Percentiles rank a stretch among this genome's conserved stretches.
These are phyloP conservation scores for Acanthosoma haemorrhoidale DNA, from an alignment of 2,888 invertebrate species.

Conservation along the genomic window DNA sequence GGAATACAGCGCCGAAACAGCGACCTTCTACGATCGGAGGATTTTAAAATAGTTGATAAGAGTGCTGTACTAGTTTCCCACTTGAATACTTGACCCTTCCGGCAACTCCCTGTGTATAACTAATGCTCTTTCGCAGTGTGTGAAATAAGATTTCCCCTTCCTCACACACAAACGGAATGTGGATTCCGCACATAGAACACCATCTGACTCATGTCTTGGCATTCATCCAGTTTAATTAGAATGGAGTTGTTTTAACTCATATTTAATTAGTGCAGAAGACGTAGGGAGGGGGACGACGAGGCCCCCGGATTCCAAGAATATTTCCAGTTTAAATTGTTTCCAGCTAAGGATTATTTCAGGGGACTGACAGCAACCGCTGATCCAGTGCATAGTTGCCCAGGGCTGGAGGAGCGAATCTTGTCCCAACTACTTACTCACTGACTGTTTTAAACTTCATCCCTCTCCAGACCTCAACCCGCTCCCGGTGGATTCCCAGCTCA, in stretches of 20 bases:
- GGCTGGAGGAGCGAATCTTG: not conserved
- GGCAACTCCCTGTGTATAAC: no score
- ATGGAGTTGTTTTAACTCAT: slow-evolving; percentile 4
- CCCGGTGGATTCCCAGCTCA: no score
- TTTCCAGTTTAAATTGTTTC: slow-evolving; percentile 25
- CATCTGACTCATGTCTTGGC: not conserved
- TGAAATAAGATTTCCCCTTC: no score
- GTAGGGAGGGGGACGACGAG: not conserved
- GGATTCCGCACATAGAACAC: slow-evolving; percentile 5
- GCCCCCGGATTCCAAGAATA: slow-evolving; percentile 9
- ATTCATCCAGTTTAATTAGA: slow-evolving; percentile 1
- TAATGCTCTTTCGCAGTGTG: no score
- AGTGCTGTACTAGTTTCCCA: no score
- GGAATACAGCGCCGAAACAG: no score
- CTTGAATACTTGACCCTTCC: no score
- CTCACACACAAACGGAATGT: no score
- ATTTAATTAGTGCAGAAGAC: not conserved
- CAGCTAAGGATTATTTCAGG: not conserved
- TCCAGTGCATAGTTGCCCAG: not conserved
- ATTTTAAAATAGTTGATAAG: no score
- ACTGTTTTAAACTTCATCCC: slow-evolving; percentile 5
- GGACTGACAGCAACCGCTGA: not conserved
- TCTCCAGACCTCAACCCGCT: slow-evolving; percentile 5
- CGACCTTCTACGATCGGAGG: no score
- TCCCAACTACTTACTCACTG: not conserved